phyloP scores from a whole-genome alignment of 2,888 invertebrate species.

The Augiades crinisus region DNA sequence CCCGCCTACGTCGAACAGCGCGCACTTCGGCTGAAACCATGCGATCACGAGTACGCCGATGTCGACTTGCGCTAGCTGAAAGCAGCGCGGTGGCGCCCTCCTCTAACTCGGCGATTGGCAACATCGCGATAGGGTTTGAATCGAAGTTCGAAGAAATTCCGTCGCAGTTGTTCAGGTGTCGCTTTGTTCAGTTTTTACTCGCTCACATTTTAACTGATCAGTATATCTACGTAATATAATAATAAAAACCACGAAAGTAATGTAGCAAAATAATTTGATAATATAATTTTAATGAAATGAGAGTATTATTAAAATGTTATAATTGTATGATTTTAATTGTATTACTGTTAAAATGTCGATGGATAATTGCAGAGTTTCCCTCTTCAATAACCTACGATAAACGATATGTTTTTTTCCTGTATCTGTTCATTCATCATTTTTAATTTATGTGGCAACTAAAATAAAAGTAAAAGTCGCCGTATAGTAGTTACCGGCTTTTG shows the following conservation, averaged over 20 bases:
- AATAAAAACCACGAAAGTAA: neutral
- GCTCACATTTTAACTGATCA: conserved; percentile 28
- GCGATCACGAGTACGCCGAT: conserved; percentile 65
- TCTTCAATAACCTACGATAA: too few relatives aligned
- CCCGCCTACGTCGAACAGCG: conserved; percentile 82
- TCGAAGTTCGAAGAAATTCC: conserved; percentile 16
- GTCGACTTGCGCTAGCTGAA: conserved; percentile 53
- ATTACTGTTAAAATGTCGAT: too few relatives aligned
- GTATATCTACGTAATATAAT: neutral
- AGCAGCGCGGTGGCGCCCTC: conserved; percentile 60
- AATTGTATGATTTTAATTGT: too few relatives aligned
- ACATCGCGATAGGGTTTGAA: conserved; percentile 42
- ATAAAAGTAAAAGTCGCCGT: neutral
- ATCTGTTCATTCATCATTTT: too few relatives aligned
- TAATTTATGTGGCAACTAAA: neutral
- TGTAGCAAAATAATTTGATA: conserved; percentile 13
- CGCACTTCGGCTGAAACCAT: conserved; percentile 71
- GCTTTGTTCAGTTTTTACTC: conserved; percentile 21
- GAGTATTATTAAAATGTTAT: neutral
- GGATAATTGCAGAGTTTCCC: too few relatives aligned
- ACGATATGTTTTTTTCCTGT: too few relatives aligned
- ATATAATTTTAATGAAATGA: neutral
- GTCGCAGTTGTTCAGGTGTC: conserved; percentile 34
- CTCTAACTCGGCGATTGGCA: conserved; percentile 69
- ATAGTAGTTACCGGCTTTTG: conserved; percentile 9